phyloP scores from a whole-genome alignment of 2,113 vertebrate genomes.

The Colius striatus region DNA sequence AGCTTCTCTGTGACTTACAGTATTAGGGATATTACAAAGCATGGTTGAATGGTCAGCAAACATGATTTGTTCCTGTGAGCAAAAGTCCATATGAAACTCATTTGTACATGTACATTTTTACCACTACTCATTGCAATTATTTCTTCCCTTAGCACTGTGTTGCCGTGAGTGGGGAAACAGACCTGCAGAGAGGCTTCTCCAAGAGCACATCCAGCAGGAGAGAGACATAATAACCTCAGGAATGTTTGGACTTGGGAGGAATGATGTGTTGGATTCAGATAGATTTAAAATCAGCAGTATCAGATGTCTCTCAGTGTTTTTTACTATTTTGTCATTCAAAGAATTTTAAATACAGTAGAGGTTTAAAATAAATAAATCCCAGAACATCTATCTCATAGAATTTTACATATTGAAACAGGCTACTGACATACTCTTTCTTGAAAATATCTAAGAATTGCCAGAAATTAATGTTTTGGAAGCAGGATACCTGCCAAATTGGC shows the following conservation, averaged over 20 bases:
- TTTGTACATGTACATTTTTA: neutral
- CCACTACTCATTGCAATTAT: neutral
- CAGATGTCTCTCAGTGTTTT: neutral
- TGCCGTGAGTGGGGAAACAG: neutral
- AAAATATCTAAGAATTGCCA: neutral
- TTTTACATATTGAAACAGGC: neutral
- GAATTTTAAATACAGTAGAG: neutral
- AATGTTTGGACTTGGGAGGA: neutral
- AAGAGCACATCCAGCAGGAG: neutral
- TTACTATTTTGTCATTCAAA: neutral
- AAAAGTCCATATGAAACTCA: neutral
- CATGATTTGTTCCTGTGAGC: neutral
- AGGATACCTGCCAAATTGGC: constrained; percentile 1
- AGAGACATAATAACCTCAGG: neutral
- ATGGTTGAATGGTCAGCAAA: neutral
- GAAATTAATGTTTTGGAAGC: neutral
- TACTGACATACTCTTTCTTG: neutral
- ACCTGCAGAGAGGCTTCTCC: neutral
- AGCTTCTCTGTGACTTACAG: neutral
- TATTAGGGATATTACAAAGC: constrained; percentile 11
- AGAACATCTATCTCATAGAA: neutral
- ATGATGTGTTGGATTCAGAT: neutral
- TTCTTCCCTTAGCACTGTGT: neutral
- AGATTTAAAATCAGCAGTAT: neutral
- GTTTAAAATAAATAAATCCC: neutral